A percentile compares a stretch with the other conserved stretches of the same genome.
These are phyloP conservation scores for Danio aesculapii DNA, from an alignment of 2,797 vertebrate genomes.

Conservation along the genomic window DNA sequence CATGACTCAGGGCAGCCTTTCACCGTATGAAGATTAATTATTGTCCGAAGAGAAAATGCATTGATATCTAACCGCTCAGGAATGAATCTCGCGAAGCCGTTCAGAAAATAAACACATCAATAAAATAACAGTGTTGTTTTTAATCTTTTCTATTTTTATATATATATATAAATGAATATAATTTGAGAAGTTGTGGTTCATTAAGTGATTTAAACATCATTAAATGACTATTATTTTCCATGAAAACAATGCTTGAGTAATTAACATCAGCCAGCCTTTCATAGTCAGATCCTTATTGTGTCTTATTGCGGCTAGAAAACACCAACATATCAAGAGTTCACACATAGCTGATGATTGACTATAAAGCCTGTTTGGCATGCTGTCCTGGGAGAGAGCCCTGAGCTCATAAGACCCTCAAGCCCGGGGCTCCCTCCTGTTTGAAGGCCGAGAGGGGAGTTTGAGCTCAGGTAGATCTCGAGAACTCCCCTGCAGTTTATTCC, in stretches of 20 bases:
- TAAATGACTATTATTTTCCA: neutral
- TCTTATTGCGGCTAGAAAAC: no score
- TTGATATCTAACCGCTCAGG: conserved; percentile 64
- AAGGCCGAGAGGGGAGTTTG: no score
- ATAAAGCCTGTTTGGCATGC: no score
- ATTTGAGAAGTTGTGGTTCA: neutral
- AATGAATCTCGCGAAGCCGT: conserved; percentile 40
- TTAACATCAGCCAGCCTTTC: neutral
- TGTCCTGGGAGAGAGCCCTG: no score
- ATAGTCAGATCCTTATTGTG: no score
- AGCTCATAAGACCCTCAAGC: no score
- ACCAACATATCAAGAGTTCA: no score
- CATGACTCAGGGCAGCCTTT: conserved; percentile 77
- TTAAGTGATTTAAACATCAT: neutral
- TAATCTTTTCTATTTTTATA: neutral
- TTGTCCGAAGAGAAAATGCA: conserved; percentile 73
- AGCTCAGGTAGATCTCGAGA: no score
- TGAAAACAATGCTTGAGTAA: neutral
- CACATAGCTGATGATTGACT: no score
- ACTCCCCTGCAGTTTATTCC: no score
- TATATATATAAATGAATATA: conserved; percentile 21
- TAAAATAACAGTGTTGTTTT: neutral
- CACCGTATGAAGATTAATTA: conserved; percentile 75
- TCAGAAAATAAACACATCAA: neutral
- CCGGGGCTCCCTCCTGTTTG: no score